Conservation (phyloP, 1,140 invertebrate genomes). For the Palaemon carinicauda region DNA sequence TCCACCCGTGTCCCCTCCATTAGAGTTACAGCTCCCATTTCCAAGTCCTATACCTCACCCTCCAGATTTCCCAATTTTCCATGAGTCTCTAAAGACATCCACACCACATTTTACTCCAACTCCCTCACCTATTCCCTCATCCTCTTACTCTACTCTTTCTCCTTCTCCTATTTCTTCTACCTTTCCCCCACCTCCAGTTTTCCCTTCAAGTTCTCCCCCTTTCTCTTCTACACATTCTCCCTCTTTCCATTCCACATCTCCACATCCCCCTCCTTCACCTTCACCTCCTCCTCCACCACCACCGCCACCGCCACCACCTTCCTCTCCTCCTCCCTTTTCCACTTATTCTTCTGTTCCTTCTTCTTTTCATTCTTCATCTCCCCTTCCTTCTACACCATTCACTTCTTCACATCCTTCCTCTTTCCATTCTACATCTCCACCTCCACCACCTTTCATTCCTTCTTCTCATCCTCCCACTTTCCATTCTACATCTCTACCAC, state of each 20-base stretch:
- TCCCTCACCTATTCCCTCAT: neutral
- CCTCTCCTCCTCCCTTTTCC: neutral
- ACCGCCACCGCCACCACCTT: neutral
- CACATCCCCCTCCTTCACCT: neutral
- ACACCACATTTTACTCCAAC: neutral
- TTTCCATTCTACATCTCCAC: neutral
- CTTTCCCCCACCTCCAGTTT: slow-evolving; percentile 9
- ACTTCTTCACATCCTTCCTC: neutral
- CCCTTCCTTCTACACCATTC: too few relatives aligned
- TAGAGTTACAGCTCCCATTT: too few relatives aligned
- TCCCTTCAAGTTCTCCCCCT: slow-evolving; percentile 7
- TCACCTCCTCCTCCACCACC: neutral
- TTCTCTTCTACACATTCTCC: slow-evolving; percentile 16
- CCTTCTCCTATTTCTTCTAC: neutral
- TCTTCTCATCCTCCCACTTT: neutral
- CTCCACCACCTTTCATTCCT: neutral
- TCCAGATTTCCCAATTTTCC: neutral
- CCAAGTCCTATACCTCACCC: neutral
- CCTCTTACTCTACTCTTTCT: neutral
- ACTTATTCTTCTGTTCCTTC: neutral
- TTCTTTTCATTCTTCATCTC: neutral
- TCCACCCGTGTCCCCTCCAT: neutral
- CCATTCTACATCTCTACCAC: neutral
- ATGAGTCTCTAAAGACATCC: neutral
- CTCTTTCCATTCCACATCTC: neutral